Evolutionary conservation across 2,888 invertebrate genomes (phyloP), one percentile per base, ranked within the genome.

Genomic region (Dorcus hopei): DNA sequence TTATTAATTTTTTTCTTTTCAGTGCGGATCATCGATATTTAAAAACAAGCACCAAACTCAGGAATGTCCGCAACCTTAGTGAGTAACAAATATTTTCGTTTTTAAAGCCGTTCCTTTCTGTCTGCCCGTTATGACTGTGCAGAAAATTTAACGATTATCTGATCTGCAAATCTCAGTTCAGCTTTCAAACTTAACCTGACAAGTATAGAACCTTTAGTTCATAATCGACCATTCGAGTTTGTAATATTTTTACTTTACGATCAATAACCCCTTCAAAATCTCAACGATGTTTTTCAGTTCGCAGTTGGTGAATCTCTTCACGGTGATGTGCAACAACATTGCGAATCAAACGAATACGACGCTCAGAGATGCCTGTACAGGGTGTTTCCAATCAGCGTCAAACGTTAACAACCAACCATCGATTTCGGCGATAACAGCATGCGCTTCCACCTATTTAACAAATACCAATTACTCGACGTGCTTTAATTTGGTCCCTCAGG

Each of bases 291-390:
- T 56, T 74, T 75, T 52, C 57, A 81, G 80, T 50, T 70, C 74
- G 38, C 79, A 77, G 64, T 74, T 80, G 42, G 62, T 79, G 59
- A 85, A 84, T 66, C 75, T 87, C 54, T 73, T 87, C 8, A 86
- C 84, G 69, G 75, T 87, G 59, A 81, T 86, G 61, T 87, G 87
- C 72, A 86, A 84, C 67, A 70, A 70, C 50, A 83, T 85, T 40
- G 85, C 86, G n/a, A 86, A 87, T 73, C 83, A 82, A 11, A 80
- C 82, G 1, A 82, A 85, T 64, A 76, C 81, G 3, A 81, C 83
- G 39, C 66, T 77, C 57, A 80, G 85, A 58, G 87, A 87, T 75
- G 83, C 83, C 9, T 87, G 87, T 68, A 85, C 87, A 61, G 81
- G 85, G 19, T 87, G 87, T 69, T 87, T 87, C 61, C 66, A 68